Evolutionary conservation across 1,140 invertebrate genomes (phyloP), one percentile per base, ranked within the genome.

Genomic region (Trigoniulus corallinus): DNA sequence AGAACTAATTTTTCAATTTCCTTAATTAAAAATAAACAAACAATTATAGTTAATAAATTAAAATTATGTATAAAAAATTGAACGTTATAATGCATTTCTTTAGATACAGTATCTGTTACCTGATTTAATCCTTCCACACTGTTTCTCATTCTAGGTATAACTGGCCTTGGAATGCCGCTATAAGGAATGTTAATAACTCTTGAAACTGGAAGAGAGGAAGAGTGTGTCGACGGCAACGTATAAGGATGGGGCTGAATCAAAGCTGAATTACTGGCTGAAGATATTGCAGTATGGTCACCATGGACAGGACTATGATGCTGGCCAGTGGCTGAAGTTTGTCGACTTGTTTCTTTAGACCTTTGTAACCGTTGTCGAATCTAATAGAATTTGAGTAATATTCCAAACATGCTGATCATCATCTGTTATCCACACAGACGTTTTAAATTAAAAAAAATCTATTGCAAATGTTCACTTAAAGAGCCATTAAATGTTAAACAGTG

Each of bases 81-180:
- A n/a, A n/a, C n/a, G n/a, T n/a, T n/a, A n/a, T n/a, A n/a, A n/a
- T n/a, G n/a, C n/a, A n/a, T n/a, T n/a, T n/a, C n/a, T n/a, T n/a
- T n/a, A n/a, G n/a, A n/a, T n/a, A n/a, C n/a, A n/a, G n/a, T n/a
- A n/a, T n/a, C n/a, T n/a, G n/a, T 55, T 56, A 65, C 65, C 62
- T 84, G 82, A 67, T 86, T 88, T 1, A 87, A 71, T 34, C 82
- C 83, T 67, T 88, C 84, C 21, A 86, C 82, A 45, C 84, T 87
- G 56, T 78, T 85, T 50, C 83, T 72, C 68, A 85, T 81, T 50
- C 80, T 76, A 58, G 78, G 61, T 43, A 59, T 47, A 21, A 71
- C 60, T 22, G 59, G 53, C 59, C 74, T 72, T 45, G 74, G 74
- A 62, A 71, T 74, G 40, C 55, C 51, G 29, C 61, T 55, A 18